Evolutionary conservation across 2,888 invertebrate genomes (phyloP).

Genomic region (Unio pictorum): DNA sequence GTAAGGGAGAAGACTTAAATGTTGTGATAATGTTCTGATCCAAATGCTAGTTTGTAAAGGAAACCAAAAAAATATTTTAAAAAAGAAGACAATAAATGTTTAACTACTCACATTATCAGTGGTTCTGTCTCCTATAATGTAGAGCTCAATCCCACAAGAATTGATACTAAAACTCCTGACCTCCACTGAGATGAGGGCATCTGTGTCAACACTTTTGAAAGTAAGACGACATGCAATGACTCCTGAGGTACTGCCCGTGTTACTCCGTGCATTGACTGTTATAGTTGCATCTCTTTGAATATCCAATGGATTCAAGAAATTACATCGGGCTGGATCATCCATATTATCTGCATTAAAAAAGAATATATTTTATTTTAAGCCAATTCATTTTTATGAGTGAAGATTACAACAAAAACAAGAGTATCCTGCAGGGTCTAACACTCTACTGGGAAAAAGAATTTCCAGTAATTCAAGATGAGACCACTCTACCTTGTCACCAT

Average conservation of each 20-base stretch:
- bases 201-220: conserved; percentile 25
- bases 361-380: no score
- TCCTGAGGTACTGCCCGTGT: neutral
- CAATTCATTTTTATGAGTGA: no score
- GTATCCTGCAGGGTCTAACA: no score
- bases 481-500: no score
- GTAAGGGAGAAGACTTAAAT: no score
- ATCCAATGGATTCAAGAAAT: conserved; percentile 5
- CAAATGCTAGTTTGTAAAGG: no score
- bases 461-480: no score
- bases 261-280: conserved; percentile 7
- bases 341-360: conserved; percentile 8
- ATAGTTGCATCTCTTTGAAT: conserved; percentile 4
- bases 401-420: no score
- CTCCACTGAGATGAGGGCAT: conserved; percentile 24
- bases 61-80: neutral
- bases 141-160: conserved; percentile 24
- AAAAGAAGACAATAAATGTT: conserved; percentile 1
- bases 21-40: no score
- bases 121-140: conserved; percentile 19
- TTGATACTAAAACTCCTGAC: conserved; percentile 21
- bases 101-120: conserved; percentile 9
- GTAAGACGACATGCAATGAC: conserved; percentile 6
- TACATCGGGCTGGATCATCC: conserved; percentile 11
- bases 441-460: no score